A percentile compares a stretch with the other conserved stretches of the same genome.
Conservation (phyloP, 2,797 vertebrate genomes). For the Xenentodon cancila region DNA sequence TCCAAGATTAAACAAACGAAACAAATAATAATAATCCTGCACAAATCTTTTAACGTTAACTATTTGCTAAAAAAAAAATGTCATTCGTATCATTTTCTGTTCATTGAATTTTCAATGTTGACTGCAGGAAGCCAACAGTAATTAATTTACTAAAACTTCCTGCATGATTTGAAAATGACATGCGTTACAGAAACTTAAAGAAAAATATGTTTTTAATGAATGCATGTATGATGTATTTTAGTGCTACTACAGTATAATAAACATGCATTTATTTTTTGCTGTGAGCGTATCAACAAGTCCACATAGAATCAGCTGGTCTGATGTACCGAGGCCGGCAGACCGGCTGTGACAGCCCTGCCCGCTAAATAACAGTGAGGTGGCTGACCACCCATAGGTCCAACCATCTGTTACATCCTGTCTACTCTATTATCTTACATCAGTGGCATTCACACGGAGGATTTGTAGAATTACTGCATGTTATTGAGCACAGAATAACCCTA, state of each 20-base stretch:
- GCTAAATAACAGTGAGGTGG: constrained; percentile 44
- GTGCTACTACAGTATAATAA: neutral
- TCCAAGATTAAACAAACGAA: too few relatives aligned
- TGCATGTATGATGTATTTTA: too few relatives aligned
- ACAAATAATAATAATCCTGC: too few relatives aligned
- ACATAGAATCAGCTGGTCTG: constrained; percentile 10
- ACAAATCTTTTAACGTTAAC: neutral
- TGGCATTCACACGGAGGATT: constrained; percentile 57
- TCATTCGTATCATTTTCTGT: too few relatives aligned
- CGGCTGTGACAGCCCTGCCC: constrained; percentile 22
- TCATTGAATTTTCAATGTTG: neutral
- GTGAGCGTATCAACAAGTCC: constrained; percentile 51
- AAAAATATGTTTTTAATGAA: too few relatives aligned
- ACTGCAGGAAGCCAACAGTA: neutral
- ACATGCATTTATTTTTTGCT: neutral
- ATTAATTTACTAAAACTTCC: neutral
- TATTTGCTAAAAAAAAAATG: too few relatives aligned
- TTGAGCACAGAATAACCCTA: constrained; percentile 41
- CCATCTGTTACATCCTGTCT: constrained; percentile 77
- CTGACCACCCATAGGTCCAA: constrained; percentile 58
- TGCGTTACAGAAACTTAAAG: neutral
- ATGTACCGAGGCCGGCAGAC: constrained; percentile 19
- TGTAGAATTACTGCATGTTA: constrained; percentile 54
- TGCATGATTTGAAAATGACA: neutral
- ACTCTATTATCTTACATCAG: constrained; percentile 33